Conservation (phyloP, 2,113 vertebrate genomes). For the Ameiurus melas region DNA sequence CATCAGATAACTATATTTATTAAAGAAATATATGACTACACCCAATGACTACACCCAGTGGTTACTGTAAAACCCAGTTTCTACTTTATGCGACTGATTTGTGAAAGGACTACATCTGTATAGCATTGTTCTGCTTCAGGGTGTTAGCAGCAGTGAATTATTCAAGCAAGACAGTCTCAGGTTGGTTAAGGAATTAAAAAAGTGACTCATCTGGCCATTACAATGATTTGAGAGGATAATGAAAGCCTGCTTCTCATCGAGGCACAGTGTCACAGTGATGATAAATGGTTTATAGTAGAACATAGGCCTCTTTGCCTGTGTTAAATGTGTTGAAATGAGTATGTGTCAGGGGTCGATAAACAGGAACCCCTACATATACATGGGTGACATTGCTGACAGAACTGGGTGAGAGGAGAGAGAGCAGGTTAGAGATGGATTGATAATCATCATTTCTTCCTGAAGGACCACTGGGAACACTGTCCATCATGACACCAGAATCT, state of each 20-base stretch:
- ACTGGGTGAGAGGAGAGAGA: constrained; percentile 39
- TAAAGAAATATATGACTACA: background rate
- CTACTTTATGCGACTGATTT: background rate
- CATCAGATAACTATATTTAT: background rate
- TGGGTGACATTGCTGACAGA: constrained; percentile 41
- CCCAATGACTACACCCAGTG: background rate
- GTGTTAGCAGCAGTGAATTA: background rate
- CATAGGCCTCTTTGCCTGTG: constrained; percentile 5
- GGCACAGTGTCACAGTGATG: background rate
- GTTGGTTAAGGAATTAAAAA: background rate
- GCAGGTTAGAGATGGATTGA: constrained; percentile 17
- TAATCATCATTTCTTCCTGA: constrained; percentile 3
- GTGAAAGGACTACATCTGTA: background rate
- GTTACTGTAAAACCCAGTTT: background rate
- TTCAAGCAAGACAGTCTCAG: background rate
- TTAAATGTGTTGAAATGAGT: constrained; percentile 39
- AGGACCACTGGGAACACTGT: constrained; percentile 1
- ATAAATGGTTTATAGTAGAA: background rate
- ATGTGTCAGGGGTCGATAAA: constrained; percentile 41
- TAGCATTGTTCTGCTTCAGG: background rate
- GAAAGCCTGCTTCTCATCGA: background rate
- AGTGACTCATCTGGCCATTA: background rate
- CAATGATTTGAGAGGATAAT: background rate
- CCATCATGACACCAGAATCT: constrained; percentile 1
- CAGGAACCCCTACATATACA: constrained; percentile 17